Conservation (phyloP, 35 echinoderm and acorn worm species). For the Holothuria glaberrima region DNA sequence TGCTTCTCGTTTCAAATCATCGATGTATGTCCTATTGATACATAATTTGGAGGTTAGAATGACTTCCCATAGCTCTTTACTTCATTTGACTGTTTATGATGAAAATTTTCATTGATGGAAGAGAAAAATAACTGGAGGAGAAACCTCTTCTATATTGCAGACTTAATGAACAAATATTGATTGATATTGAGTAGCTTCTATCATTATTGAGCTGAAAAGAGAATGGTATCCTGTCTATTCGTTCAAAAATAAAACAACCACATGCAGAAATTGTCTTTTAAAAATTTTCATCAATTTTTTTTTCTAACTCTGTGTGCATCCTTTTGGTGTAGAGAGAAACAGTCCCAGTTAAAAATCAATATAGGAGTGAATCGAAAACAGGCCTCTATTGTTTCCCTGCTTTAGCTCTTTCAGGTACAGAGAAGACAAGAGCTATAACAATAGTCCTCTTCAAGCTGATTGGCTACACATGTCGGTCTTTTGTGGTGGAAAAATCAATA, state of each 20-base stretch:
- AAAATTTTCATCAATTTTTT: conserved; percentile 11
- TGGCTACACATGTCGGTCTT: conserved; percentile 38
- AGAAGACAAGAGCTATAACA: conserved; percentile 26
- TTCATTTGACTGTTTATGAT: background rate
- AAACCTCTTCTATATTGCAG: background rate
- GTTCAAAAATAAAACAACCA: background rate
- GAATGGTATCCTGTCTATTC: conserved; percentile 22
- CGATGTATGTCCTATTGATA: background rate
- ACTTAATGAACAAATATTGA: conserved; percentile 46
- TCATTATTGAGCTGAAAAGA: background rate
- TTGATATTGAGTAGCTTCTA: conserved; percentile 10
- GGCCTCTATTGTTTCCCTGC: conserved; percentile 27
- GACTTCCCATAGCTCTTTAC: background rate
- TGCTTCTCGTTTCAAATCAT: background rate
- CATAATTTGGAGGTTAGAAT: background rate
- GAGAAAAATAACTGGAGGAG: background rate
- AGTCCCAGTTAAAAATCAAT: conserved; percentile 10
- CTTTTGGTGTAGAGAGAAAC: background rate
- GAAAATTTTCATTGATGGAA: background rate
- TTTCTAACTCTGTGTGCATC: conserved; percentile 4
- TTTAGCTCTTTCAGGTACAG: background rate
- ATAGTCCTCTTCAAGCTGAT: conserved; percentile 26
- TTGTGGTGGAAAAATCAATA: conserved; percentile 38
- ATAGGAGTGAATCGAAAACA: conserved; percentile 33
- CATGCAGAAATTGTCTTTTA: conserved; percentile 24